These are phyloP conservation scores for Dipodomys merriami DNA, from an alignment of 2,113 vertebrate species.

Conservation along the genomic window DNA sequence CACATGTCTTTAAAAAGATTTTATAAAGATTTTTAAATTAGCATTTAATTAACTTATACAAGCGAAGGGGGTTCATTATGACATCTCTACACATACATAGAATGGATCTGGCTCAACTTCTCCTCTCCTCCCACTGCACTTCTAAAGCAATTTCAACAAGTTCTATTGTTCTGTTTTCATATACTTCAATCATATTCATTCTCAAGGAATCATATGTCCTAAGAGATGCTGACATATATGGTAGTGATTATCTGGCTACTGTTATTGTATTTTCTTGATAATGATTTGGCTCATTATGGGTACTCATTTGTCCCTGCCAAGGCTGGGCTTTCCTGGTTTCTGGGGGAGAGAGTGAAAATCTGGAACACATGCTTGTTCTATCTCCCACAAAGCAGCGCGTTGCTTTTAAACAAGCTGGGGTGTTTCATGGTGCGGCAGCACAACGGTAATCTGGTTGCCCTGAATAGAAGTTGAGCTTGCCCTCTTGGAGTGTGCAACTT, in stretches of 20 bases:
- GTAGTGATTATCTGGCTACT: conserved; percentile 43
- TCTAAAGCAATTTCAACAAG: too few relatives aligned
- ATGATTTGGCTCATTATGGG: conserved; percentile 48
- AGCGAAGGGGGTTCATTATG: too few relatives aligned
- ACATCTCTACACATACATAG: too few relatives aligned
- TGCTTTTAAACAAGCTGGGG: conserved; percentile 55
- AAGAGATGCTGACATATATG: neutral
- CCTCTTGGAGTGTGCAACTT: conserved; percentile 75
- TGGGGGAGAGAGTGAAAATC: conserved; percentile 46
- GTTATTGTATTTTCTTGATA: conserved; percentile 64
- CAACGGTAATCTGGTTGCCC: conserved; percentile 43
- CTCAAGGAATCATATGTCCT: neutral
- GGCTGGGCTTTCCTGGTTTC: neutral
- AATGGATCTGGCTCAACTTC: too few relatives aligned
- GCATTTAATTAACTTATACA: too few relatives aligned
- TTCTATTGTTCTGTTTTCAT: too few relatives aligned
- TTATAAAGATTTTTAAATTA: too few relatives aligned
- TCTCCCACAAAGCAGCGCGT: conserved; percentile 60
- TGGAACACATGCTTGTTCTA: conserved; percentile 45
- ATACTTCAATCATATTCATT: too few relatives aligned
- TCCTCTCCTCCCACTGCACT: too few relatives aligned
- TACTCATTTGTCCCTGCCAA: conserved; percentile 58
- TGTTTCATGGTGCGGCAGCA: conserved; percentile 29
- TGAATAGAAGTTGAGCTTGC: conserved; percentile 65
- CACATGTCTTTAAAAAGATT: too few relatives aligned